Percentiles rank a stretch among this genome's conserved stretches.
Evolutionary conservation across 2,113 vertebrate species (phyloP).

Genomic region (Labrus mixtus): DNA sequence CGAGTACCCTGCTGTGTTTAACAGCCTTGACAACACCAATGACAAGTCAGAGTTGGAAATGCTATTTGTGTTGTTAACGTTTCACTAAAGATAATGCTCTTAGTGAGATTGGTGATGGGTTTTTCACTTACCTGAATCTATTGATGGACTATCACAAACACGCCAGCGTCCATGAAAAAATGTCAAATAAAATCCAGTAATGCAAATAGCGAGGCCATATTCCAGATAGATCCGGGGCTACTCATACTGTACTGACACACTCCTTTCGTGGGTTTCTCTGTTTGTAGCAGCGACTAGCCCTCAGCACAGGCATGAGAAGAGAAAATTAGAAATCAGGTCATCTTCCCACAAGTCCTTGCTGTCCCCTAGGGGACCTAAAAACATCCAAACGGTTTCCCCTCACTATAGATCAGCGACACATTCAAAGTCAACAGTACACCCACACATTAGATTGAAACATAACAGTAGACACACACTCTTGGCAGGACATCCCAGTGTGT

Average conservation of each 20-base stretch:
- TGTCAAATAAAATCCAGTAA: slow-evolving; percentile 46
- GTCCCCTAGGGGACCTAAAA: slow-evolving; percentile 74
- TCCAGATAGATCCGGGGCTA: slow-evolving; percentile 18
- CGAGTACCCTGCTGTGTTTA: background rate
- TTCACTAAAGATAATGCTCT: background rate
- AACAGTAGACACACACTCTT: slow-evolving; percentile 18
- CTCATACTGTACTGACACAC: slow-evolving; percentile 23
- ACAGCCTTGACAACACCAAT: background rate
- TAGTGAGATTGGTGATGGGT: background rate
- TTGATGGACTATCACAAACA: slow-evolving; percentile 1
- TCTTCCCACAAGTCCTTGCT: slow-evolving; percentile 80
- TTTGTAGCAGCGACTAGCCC: slow-evolving; percentile 55
- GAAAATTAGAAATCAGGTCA: slow-evolving; percentile 83
- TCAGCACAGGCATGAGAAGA: slow-evolving; percentile 67
- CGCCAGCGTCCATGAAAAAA: slow-evolving; percentile 51
- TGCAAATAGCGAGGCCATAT: slow-evolving; percentile 17
- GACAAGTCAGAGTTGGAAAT: background rate
- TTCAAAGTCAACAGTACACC: slow-evolving; percentile 32
- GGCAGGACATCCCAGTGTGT: slow-evolving; percentile 15
- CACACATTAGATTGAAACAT: slow-evolving; percentile 36
- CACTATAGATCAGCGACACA: slow-evolving; percentile 48
- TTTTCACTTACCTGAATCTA: slow-evolving; percentile 66
- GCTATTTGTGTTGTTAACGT: slow-evolving; percentile 1
- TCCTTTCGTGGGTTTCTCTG: slow-evolving; percentile 47
- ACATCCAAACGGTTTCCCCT: slow-evolving; percentile 74